phyloP scores from a whole-genome alignment of 2,797 vertebrate genomes.

The Ctenopoma multispine region DNA sequence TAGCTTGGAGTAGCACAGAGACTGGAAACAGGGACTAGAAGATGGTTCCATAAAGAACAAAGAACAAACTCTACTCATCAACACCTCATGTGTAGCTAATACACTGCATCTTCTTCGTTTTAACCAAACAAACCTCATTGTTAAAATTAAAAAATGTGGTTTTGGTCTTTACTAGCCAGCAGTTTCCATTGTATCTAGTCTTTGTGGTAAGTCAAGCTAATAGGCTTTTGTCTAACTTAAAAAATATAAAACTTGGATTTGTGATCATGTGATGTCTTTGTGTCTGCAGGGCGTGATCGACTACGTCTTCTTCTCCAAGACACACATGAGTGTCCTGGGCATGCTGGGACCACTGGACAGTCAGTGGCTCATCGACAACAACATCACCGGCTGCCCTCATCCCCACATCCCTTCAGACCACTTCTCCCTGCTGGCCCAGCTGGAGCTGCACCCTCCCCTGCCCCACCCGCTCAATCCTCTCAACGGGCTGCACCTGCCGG shows the following conservation, averaged over 20 bases:
- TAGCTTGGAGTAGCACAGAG: too few relatives aligned
- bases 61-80: too few relatives aligned
- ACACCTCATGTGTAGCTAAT: too few relatives aligned
- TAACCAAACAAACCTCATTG: too few relatives aligned
- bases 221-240: not conserved
- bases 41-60: too few relatives aligned
- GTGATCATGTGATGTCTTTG: not conserved
- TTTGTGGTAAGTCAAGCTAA: too few relatives aligned
- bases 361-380: slow-evolving; percentile 97
- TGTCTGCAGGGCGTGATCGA: slow-evolving; percentile 95
- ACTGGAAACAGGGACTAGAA: too few relatives aligned
- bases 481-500: slow-evolving; percentile 94
- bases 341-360: slow-evolving; percentile 95
- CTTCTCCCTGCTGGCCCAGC: slow-evolving; percentile 98
- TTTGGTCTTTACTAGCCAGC: too few relatives aligned
- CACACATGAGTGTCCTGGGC: slow-evolving; percentile 95
- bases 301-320: slow-evolving; percentile 99
- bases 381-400: slow-evolving; percentile 97
- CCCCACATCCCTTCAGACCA: slow-evolving; percentile 99
- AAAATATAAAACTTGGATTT: not conserved
- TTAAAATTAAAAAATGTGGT: too few relatives aligned
- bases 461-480: slow-evolving; percentile 88
- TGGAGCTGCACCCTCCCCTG: slow-evolving; percentile 92
- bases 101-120: too few relatives aligned
- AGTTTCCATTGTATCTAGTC: too few relatives aligned